Evolutionary conservation across 2,113 vertebrate species (phyloP).

Genomic region (Pan paniscus): DNA sequence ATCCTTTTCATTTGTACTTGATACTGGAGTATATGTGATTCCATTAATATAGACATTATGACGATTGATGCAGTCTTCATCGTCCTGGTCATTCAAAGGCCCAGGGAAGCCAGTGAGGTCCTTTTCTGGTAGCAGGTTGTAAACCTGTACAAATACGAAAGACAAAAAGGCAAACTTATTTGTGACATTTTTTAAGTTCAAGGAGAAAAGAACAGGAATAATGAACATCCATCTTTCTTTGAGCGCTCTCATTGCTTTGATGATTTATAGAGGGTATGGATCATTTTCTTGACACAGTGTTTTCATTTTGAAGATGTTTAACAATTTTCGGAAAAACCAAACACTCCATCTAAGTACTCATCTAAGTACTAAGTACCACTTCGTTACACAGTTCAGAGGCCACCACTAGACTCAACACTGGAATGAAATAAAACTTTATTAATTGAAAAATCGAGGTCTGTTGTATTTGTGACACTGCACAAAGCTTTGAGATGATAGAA

Average conservation of each 20-base stretch:
- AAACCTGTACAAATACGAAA: slow-evolving; percentile 78
- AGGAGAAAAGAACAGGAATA: not conserved
- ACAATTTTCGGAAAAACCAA: not conserved
- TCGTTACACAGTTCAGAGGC: not conserved
- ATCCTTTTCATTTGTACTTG: slow-evolving; percentile 69
- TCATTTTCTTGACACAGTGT: not conserved
- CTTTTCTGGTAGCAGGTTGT: slow-evolving; percentile 79
- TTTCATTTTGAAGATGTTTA: slow-evolving; percentile 34
- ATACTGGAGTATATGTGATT: slow-evolving; percentile 70
- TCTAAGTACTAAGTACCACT: not conserved
- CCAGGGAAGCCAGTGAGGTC: slow-evolving; percentile 72
- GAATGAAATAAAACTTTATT: not conserved
- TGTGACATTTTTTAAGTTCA: not conserved
- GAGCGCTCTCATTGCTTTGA: not conserved
- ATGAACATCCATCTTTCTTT: not conserved
- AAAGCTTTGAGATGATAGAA: not conserved
- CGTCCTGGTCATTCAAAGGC: not conserved
- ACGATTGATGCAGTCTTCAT: slow-evolving; percentile 65
- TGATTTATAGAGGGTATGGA: not conserved
- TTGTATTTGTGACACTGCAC: not conserved
- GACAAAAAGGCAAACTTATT: not conserved
- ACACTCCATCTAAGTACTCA: not conserved
- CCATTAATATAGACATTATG: slow-evolving; percentile 69
- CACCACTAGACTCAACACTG: not conserved
- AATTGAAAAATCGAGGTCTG: not conserved